A percentile compares a stretch with the other conserved stretches of the same genome.
Evolutionary conservation across 2,888 invertebrate genomes (phyloP).

Genomic region (Amphimallon solstitiale): DNA sequence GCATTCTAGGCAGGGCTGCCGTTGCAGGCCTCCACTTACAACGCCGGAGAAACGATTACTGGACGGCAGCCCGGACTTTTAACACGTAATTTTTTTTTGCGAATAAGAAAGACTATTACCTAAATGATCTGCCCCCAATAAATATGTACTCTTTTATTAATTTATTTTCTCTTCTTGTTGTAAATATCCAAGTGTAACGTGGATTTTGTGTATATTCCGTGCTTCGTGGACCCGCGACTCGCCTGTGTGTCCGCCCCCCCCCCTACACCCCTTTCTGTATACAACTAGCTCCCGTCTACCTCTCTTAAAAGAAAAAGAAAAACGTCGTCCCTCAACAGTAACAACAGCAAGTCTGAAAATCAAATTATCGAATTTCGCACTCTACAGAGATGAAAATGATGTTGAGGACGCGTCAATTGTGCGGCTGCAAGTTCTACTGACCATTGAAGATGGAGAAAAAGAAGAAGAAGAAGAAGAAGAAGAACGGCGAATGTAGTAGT

Average conservation of each 20-base stretch:
- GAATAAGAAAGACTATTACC: conserved; percentile 7
- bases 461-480: too few relatives aligned
- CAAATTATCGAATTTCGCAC: too few relatives aligned
- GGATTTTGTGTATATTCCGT: conserved; percentile 50
- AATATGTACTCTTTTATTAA: conserved; percentile 53
- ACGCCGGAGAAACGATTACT: conserved; percentile 68
- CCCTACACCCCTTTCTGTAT: conserved; percentile 1
- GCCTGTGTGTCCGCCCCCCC: conserved; percentile 42
- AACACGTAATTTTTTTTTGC: conserved; percentile 36
- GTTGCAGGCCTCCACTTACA: conserved; percentile 72
- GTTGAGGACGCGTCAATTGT: conserved; percentile 31
- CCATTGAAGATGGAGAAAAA: too few relatives aligned
- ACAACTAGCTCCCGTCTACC: conserved; percentile 16
- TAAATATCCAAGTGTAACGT: conserved; percentile 58
- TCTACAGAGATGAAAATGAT: conserved; percentile 4
- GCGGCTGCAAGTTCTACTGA: conserved; percentile 27
- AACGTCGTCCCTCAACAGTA: conserved; percentile 3
- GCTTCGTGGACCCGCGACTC: conserved; percentile 40
- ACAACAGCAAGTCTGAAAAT: too few relatives aligned
- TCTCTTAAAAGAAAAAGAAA: conserved; percentile 3
- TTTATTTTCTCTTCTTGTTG: conserved; percentile 55
- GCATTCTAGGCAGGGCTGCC: conserved; percentile 85
- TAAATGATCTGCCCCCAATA: conserved; percentile 38
- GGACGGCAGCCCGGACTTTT: conserved; percentile 66
- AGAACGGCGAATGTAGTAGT: conserved; percentile 26